Evolutionary conservation across 1,140 invertebrate species (phyloP).

Genomic region (Leptinotarsa lineolata): DNA sequence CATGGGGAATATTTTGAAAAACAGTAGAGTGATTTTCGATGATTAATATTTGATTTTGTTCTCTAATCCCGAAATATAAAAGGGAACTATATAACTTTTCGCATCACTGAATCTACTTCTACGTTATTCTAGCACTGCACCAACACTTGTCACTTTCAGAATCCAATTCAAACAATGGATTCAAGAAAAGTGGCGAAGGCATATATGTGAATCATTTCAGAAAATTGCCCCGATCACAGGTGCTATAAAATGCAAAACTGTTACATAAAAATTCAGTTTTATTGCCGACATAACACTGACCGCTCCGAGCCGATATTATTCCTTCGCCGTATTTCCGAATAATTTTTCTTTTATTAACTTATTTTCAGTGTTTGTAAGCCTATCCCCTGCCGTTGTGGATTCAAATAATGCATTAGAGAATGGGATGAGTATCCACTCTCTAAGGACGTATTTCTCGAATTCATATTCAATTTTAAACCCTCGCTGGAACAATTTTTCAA

Average conservation of each 20-base stretch:
- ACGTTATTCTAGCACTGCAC: too few species aligned
- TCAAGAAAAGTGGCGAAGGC: not conserved
- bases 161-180: not conserved
- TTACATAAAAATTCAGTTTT: slow-evolving; percentile 45
- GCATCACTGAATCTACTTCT: too few species aligned
- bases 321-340: slow-evolving; percentile 16
- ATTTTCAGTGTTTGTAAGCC: slow-evolving; percentile 5
- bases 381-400: not conserved
- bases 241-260: slow-evolving; percentile 48
- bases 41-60: too few species aligned
- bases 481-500: slow-evolving; percentile 15
- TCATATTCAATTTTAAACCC: slow-evolving; percentile 21
- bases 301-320: slow-evolving; percentile 29
- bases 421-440: not conserved
- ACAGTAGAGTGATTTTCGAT: too few species aligned
- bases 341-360: slow-evolving; percentile 15
- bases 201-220: slow-evolving; percentile 25
- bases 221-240: slow-evolving; percentile 36
- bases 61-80: too few species aligned
- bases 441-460: slow-evolving; percentile 10
- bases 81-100: too few species aligned
- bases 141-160: not conserved
- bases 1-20: too few species aligned
- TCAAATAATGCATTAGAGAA: not conserved
- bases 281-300: slow-evolving; percentile 39